These are phyloP conservation scores for Silurus meridionalis DNA, from an alignment of 2,113 vertebrate species.

Conservation along the genomic window DNA sequence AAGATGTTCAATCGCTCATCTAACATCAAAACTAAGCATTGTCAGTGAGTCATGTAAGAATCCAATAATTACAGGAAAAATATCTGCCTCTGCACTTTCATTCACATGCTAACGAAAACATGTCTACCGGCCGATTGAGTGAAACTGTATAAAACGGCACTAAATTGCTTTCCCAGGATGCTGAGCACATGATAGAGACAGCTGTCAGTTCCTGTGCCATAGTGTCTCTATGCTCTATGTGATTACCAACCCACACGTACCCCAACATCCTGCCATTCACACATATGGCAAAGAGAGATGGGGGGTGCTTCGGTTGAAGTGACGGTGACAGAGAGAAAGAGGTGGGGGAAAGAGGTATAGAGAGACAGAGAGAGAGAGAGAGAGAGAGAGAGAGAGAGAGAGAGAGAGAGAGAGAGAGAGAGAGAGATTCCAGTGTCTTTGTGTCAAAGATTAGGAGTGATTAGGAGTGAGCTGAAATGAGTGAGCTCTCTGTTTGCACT, in stretches of 20 bases:
- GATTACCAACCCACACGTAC: conserved; percentile 56
- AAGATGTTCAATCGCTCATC: not conserved
- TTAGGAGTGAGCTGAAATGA: conserved; percentile 69
- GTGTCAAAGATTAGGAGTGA: conserved; percentile 72
- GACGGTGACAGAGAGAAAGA: conserved; percentile 32
- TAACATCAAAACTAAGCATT: not conserved
- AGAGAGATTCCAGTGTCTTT: conserved; percentile 71
- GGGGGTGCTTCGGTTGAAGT: too few relatives aligned
- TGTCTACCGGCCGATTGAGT: conserved; percentile 36
- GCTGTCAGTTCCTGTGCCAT: conserved; percentile 56
- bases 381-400: conserved; percentile 49
- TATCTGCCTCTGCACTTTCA: conserved; percentile 33
- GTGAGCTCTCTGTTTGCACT: conserved; percentile 68
- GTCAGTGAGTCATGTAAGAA: conserved; percentile 1
- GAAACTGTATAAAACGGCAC: conserved; percentile 36
- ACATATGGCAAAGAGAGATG: not conserved
- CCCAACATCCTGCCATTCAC: conserved; percentile 45
- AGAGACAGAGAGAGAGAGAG: conserved; percentile 2
- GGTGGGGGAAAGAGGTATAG: conserved; percentile 8
- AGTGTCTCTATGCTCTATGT: conserved; percentile 55
- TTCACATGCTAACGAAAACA: conserved; percentile 37
- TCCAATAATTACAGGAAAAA: conserved; percentile 8
- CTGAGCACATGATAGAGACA: conserved; percentile 50
- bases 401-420: conserved; percentile 45
- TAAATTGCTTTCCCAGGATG: conserved; percentile 53